Evolutionary conservation across 1,140 invertebrate genomes (phyloP).

Genomic region (Euglossa dilemma): DNA sequence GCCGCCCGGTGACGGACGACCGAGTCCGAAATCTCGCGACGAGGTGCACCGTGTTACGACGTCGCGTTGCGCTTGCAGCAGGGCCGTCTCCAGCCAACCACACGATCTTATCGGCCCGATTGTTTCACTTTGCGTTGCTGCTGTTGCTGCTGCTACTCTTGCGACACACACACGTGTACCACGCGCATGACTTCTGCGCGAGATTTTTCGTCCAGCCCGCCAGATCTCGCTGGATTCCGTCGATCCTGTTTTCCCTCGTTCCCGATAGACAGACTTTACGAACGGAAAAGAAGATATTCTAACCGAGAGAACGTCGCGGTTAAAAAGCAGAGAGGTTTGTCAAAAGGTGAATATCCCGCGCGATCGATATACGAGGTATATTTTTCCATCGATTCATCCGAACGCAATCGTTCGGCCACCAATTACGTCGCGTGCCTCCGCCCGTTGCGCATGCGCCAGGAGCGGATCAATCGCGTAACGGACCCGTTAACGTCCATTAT

Average conservation of each 20-base stretch:
- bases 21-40: conserved; percentile 52
- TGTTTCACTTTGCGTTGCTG: conserved; percentile 42
- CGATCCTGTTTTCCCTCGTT: not conserved
- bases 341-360: not conserved
- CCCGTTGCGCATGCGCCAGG: conserved; percentile 53
- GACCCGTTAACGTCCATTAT: conserved; percentile 18
- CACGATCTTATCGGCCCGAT: conserved; percentile 45
- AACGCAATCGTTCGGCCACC: conserved; percentile 39
- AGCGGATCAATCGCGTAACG: conserved; percentile 50
- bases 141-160: not conserved
- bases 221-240: not conserved
- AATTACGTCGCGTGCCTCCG: not conserved
- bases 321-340: too few relatives aligned
- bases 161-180: not conserved
- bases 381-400: conserved; percentile 39
- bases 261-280: not conserved
- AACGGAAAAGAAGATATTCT: not conserved
- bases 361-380: not conserved
- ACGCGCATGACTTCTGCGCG: conserved; percentile 2
- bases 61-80: conserved; percentile 54
- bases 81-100: conserved; percentile 30
- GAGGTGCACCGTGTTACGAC: conserved; percentile 62
- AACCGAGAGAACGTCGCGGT: not conserved
- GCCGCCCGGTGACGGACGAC: conserved; percentile 49
- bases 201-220: not conserved